Conservation (phyloP, 1,140 invertebrate species). For the Macrobrachium rosenbergii region DNA sequence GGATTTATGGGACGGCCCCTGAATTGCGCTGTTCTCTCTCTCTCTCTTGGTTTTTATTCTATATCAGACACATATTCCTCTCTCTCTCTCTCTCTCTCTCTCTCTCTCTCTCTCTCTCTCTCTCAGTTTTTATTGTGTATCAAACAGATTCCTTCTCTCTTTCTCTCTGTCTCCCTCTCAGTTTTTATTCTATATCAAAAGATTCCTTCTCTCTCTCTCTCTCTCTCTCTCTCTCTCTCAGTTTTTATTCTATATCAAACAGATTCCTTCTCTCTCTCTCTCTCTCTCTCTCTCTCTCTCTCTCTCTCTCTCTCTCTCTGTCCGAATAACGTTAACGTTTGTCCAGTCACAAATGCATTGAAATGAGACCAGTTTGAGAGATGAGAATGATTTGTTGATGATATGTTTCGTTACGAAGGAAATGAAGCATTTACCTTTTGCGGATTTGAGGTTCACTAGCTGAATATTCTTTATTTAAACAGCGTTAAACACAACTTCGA, state of each 20-base stretch:
- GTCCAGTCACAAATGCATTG: too few relatives aligned
- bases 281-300: not conserved
- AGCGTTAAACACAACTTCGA: too few relatives aligned
- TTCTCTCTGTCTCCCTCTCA: not conserved
- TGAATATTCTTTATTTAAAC: too few relatives aligned
- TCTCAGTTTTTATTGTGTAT: not conserved
- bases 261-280: constrained; percentile 1
- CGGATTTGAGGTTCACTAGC: too few relatives aligned
- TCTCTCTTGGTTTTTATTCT: not conserved
- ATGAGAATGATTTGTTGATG: too few relatives aligned
- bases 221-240: constrained; percentile 1
- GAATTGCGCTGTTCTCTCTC: not conserved
- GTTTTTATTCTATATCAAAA: not conserved
- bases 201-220: too few relatives aligned
- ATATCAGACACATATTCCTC: not conserved
- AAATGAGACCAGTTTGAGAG: too few relatives aligned
- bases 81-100: not conserved
- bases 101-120: constrained; percentile 3
- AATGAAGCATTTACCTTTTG: too few relatives aligned
- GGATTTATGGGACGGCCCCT: too few relatives aligned
- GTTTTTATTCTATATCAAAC: too few relatives aligned
- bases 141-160: not conserved
- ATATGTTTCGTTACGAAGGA: too few relatives aligned
- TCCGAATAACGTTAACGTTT: too few relatives aligned
- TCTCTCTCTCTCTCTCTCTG: not conserved